Conservation (phyloP, 1,140 invertebrate genomes). For the Lordiphosa collinella region DNA sequence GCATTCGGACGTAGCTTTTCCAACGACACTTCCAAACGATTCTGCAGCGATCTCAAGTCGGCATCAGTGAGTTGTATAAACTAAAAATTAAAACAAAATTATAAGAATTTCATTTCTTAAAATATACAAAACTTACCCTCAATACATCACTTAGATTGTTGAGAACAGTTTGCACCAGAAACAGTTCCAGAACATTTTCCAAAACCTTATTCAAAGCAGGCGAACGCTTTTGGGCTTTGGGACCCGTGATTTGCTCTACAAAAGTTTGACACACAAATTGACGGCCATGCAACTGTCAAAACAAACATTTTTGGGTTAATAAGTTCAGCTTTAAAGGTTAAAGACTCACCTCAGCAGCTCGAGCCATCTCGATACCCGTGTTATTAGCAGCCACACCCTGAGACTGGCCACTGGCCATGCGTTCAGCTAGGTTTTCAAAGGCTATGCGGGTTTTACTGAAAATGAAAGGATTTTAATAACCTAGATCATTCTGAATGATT, state of each 20-base stretch:
- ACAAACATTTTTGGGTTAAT: neutral
- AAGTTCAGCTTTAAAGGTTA: neutral
- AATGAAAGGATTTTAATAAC: slow-evolving; percentile 9
- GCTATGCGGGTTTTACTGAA: slow-evolving; percentile 86
- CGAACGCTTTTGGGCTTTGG: slow-evolving; percentile 74
- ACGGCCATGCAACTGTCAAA: slow-evolving; percentile 84
- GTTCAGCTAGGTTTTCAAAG: slow-evolving; percentile 84
- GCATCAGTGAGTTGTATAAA: slow-evolving; percentile 84
- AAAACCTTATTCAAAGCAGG: slow-evolving; percentile 83
- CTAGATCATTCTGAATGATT: too few species aligned
- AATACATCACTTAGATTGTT: slow-evolving; percentile 88
- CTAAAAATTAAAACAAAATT: slow-evolving; percentile 64
- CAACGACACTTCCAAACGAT: slow-evolving; percentile 86
- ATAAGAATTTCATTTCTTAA: neutral
- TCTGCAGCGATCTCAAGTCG: slow-evolving; percentile 84
- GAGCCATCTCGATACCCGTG: slow-evolving; percentile 88
- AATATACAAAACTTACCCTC: slow-evolving; percentile 81
- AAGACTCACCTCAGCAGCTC: slow-evolving; percentile 84
- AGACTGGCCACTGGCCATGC: slow-evolving; percentile 82
- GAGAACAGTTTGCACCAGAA: slow-evolving; percentile 87
- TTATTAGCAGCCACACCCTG: slow-evolving; percentile 92
- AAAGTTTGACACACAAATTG: slow-evolving; percentile 85
- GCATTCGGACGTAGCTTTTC: slow-evolving; percentile 90
- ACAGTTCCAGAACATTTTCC: slow-evolving; percentile 87
- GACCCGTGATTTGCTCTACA: slow-evolving; percentile 81